A percentile compares a stretch with the other conserved stretches of the same genome.
Conservation (phyloP, 2,113 vertebrate species). For the Microcebus murinus region DNA sequence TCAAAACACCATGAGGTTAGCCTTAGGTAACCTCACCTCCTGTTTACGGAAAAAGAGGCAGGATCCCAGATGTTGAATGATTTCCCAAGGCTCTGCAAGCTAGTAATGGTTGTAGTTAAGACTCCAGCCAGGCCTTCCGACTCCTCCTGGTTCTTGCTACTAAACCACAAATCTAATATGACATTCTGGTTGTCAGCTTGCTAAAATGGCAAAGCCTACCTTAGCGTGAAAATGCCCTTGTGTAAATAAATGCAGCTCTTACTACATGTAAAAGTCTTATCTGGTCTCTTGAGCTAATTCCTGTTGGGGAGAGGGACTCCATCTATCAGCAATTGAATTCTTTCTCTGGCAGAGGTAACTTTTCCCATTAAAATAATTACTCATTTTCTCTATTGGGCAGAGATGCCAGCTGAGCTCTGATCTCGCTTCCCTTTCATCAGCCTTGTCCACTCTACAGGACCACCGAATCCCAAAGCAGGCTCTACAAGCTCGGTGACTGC, state of each 20-base stretch:
- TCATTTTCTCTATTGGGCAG: not conserved
- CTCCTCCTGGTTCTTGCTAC: not conserved
- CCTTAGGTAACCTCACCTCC: not conserved
- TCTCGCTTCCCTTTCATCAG: not conserved
- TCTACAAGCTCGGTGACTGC: rapidly evolving
- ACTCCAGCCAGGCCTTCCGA: not conserved
- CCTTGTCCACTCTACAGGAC: not conserved
- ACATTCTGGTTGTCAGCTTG: not conserved
- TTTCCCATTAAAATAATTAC: not conserved
- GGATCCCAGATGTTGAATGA: not conserved
- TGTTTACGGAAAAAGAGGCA: not conserved
- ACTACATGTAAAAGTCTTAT: not conserved
- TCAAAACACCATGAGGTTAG: not conserved
- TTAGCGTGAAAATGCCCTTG: not conserved
- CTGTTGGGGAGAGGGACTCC: not conserved
- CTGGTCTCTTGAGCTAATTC: not conserved
- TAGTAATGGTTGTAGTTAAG: not conserved
- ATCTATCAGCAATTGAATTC: not conserved
- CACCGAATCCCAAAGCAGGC: too few relatives aligned
- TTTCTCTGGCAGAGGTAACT: not conserved
- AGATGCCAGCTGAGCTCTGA: not conserved
- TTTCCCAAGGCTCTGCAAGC: not conserved
- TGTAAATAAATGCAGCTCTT: not conserved
- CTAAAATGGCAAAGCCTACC: not conserved
- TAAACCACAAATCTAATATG: not conserved